Conservation (phyloP, 2,797 vertebrate species). For the Nasua narica region DNA sequence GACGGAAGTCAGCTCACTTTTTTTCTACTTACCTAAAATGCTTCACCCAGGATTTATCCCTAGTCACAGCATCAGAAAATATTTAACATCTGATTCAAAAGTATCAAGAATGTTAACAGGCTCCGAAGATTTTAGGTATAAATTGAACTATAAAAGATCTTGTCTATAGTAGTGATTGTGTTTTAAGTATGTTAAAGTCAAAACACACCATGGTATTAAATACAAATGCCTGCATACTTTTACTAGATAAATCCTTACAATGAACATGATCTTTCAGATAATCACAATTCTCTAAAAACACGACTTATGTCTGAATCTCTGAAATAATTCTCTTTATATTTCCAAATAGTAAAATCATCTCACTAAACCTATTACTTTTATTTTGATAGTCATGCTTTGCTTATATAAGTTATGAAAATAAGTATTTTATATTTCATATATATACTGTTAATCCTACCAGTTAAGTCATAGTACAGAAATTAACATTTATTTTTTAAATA, state of each 20-base stretch:
- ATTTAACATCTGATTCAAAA: conserved; percentile 11
- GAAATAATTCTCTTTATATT: background rate
- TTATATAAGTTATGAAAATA: background rate
- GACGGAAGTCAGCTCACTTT: conserved; percentile 51
- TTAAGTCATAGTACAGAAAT: background rate
- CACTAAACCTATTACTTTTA: background rate
- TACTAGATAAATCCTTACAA: background rate
- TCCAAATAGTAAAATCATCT: background rate
- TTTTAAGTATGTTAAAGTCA: background rate
- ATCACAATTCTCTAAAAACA: background rate
- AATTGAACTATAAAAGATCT: background rate
- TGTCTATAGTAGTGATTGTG: background rate
- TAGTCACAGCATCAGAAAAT: background rate
- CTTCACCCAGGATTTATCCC: conserved; percentile 33
- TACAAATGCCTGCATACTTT: background rate
- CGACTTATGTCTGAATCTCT: background rate
- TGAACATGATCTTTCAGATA: background rate
- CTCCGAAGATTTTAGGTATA: conserved; percentile 22
- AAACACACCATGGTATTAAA: background rate
- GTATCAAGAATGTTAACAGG: background rate
- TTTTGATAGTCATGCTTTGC: background rate
- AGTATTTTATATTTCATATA: background rate
- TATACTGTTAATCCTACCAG: background rate
- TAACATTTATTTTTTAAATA: background rate
- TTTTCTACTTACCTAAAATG: conserved; percentile 14